A percentile compares a stretch with the other conserved stretches of the same genome.
These are phyloP conservation scores for Anoncus sp. DNA, from an alignment of 2,888 invertebrate genomes.

Conservation along the genomic window DNA sequence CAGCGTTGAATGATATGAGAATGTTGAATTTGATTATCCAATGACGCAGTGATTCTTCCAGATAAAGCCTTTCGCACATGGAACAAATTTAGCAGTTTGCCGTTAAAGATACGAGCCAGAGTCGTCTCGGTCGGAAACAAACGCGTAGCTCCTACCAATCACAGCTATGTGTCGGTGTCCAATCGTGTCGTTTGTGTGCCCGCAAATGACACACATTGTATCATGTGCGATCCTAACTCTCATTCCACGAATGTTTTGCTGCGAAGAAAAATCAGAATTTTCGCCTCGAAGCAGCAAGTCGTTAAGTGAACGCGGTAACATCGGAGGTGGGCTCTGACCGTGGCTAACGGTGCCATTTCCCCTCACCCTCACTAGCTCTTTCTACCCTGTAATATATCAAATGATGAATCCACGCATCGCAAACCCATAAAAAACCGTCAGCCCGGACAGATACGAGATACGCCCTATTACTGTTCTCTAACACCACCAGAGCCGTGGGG, in stretches of 20 bases:
- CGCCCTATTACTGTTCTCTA: conserved; percentile 82
- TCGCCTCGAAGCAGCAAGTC: conserved; percentile 69
- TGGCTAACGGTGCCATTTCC: conserved; percentile 41
- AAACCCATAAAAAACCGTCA: conserved; percentile 82
- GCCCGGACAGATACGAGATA: conserved; percentile 81
- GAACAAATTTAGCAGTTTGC: too few species aligned
- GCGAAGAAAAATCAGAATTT: conserved; percentile 48
- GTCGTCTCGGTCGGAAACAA: too few species aligned
- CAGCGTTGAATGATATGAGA: too few species aligned
- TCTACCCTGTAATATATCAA: conserved; percentile 78
- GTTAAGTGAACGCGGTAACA: conserved; percentile 77
- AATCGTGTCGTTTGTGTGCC: too few species aligned
- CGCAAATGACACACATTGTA: too few species aligned
- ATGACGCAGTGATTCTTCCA: too few species aligned
- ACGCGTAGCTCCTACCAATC: too few species aligned
- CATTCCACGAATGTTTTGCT: background rate
- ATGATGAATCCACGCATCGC: conserved; percentile 82
- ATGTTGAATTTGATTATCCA: too few species aligned
- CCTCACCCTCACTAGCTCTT: background rate
- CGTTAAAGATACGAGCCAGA: too few species aligned
- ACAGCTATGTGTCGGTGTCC: too few species aligned
- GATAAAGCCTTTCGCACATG: too few species aligned
- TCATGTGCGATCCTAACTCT: too few species aligned
- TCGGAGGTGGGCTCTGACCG: conserved; percentile 69
- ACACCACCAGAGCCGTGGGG: conserved; percentile 69